Evolutionary conservation across 2,888 invertebrate genomes (phyloP), one percentile per base, ranked within the genome.

Genomic region (Stenotaenia linearis): DNA sequence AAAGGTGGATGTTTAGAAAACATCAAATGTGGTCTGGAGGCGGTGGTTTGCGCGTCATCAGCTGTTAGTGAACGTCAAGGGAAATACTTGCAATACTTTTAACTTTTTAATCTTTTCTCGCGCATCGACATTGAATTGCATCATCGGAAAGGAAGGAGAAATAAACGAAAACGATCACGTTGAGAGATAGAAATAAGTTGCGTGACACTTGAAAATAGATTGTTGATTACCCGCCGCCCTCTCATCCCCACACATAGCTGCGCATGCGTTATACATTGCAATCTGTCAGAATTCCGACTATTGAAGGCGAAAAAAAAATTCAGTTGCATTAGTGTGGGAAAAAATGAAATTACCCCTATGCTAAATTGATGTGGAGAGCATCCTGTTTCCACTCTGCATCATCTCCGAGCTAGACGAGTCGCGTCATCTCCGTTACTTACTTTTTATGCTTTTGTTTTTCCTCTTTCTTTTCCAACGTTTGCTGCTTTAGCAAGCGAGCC

Each of bases 1-100:
- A 69, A 69, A 69, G 69, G 69, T 69, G 69, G 69, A 28, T 69
- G 69, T 28, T 28, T 28, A 69, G 69, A 69, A 69, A 69, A 69
- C 15, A 69, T 10, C 28, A 69, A 69, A 69, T 69, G 69, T 69
- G 69, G 61, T 61, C 12, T 61, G 61, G 61, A 61, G 61, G 61
- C 61, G 61, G 61, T 23, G 23, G 28, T 69, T 69, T 69, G 28
- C 21, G 25, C 69, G 69, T 69, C 69, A 23, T 69, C 25, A 25
- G 12, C 23, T 23, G 9, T 25, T 28, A 28, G n/a, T n/a, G n/a
- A n/a, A 69, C 28, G 28, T 12, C 28, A 1, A 69, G 69, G 28
- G 12, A 15, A 69, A 28, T 50, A 18, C 3, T 50, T 50, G n/a
- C 21, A 50, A 50, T 18, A 18, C 21, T 50, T 50, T 50, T 21